Evolutionary conservation across 2,113 vertebrate species (phyloP), one percentile per base, ranked within the genome.

Genomic region (Chamaetylas fuelleborni): DNA sequence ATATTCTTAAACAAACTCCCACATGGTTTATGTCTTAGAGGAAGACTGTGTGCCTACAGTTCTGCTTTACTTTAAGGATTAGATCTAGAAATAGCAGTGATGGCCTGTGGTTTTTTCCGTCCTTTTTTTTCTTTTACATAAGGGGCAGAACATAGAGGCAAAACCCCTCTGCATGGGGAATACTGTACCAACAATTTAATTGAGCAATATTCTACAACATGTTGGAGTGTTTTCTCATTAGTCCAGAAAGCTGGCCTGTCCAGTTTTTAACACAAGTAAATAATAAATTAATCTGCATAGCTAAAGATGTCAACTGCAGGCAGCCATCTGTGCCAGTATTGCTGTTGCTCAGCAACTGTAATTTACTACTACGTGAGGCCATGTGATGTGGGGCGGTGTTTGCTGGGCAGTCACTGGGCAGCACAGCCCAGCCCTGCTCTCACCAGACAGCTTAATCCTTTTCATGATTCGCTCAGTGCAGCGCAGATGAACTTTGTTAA

Each of bases 201-300:
- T 81, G 73, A 80, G 18, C 56, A 60, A 15, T 64, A 77, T 60
- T 77, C 33, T 72, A n/a, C 91, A 87, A 14, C 67, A 78, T 88
- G 48, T 33, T 91, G 81, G 33, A 85, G 20, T 61, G 72, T 78
- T 56, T 95, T n/a, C 67, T 78, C 36, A 33, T 74, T 77, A 77
- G 38, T 38, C 45, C 61, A 69, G 90, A 85, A 87, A 83, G 81
- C 74, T 61, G 64, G 84, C 70, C 90, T 9, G 33, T 93, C 86
- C 56, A 40, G 88, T 92, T 96, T 95, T 95, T 94, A 93, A 79
- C 87, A 86, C 76, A 69, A 96, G 94, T 97, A 96, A 97, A 96
- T 97, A 96, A 97, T 96, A 97, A 95, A 96, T 98, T 97, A 96
- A 96, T 96, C 96, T 97, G 97, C 95, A 97, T 96, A 93, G 92